Conservation (phyloP, 2,113 vertebrate species). For the Suricata suricatta region DNA sequence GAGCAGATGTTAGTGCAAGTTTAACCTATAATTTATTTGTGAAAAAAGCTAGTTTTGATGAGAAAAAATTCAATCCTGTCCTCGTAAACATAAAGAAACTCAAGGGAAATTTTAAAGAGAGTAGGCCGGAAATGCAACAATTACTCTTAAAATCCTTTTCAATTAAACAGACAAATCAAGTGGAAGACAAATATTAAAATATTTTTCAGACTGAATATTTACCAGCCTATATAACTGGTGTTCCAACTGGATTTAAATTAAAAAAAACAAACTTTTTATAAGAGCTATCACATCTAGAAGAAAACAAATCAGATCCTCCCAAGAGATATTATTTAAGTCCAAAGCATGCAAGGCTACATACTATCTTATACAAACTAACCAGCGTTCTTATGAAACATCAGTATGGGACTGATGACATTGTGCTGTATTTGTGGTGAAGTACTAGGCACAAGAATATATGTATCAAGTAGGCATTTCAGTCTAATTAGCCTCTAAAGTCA, state of each 20-base stretch:
- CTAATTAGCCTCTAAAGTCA: slow-evolving; percentile 80
- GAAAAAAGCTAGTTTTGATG: slow-evolving; percentile 54
- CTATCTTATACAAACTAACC: slow-evolving; percentile 79
- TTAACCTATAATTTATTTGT: slow-evolving; percentile 60
- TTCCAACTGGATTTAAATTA: slow-evolving; percentile 63
- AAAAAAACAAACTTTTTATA: slow-evolving; percentile 47
- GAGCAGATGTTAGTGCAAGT: slow-evolving; percentile 68
- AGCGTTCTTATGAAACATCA: slow-evolving; percentile 74
- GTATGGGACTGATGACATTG: slow-evolving; percentile 76
- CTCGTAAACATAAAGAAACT: slow-evolving; percentile 65
- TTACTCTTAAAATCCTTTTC: slow-evolving; percentile 77
- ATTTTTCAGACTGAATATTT: slow-evolving; percentile 58
- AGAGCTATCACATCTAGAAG: slow-evolving; percentile 64
- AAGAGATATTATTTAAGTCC: slow-evolving; percentile 71
- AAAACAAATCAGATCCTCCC: slow-evolving; percentile 83
- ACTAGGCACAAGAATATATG: slow-evolving; percentile 82
- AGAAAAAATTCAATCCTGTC: slow-evolving; percentile 68
- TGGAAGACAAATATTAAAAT: slow-evolving; percentile 75
- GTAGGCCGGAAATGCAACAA: slow-evolving; percentile 62
- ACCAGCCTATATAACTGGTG: slow-evolving; percentile 65
- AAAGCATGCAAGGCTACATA: slow-evolving; percentile 81
- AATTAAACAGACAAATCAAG: slow-evolving; percentile 61
- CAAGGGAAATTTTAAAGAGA: slow-evolving; percentile 67
- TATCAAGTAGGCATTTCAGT: slow-evolving; percentile 81
- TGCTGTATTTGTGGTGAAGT: slow-evolving; percentile 78